Conservation (phyloP, 2,797 vertebrate genomes). For the Liparis tanakae region DNA sequence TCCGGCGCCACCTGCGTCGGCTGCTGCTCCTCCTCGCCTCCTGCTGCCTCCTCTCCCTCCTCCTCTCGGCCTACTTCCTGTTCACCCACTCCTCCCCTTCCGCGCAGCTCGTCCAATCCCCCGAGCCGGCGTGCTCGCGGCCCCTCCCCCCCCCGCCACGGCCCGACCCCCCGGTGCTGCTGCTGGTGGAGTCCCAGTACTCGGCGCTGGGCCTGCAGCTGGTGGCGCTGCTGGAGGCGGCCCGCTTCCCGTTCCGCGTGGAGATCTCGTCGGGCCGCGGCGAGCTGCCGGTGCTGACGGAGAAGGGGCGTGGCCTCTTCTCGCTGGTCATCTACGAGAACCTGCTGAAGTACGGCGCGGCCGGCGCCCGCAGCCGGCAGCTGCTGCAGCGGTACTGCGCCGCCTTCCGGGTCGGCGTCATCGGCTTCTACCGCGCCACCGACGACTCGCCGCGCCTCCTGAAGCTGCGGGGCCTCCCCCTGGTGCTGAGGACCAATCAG, state of each 20-base stretch:
- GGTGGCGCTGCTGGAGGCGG: constrained; percentile 93
- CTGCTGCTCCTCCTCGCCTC: constrained; percentile 91
- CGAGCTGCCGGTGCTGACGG: constrained; percentile 93
- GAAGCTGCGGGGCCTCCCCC: constrained; percentile 89
- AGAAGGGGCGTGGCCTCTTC: constrained; percentile 91
- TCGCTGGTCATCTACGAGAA: constrained; percentile 95
- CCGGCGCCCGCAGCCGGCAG: constrained; percentile 95
- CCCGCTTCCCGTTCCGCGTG: constrained; percentile 92
- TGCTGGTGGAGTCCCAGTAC: constrained; percentile 97
- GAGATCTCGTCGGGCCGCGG: constrained; percentile 95
- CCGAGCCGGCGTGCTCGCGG: constrained; percentile 87
- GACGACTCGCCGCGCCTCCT: constrained; percentile 90
- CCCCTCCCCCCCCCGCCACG: constrained; percentile 72
- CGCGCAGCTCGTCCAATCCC: constrained; percentile 88
- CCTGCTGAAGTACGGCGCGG: constrained; percentile 93
- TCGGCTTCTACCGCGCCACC: constrained; percentile 95
- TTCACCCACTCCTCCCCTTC: constrained; percentile 92
- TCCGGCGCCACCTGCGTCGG: constrained; percentile 88
- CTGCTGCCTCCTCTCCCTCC: constrained; percentile 92
- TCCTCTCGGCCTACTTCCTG: constrained; percentile 95
- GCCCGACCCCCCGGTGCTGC: constrained; percentile 86
- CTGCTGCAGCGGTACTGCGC: constrained; percentile 97
- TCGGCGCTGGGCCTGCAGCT: constrained; percentile 97
- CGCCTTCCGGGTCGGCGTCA: constrained; percentile 95
- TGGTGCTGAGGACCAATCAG: constrained; percentile 91